These are phyloP conservation scores for Seriola rivoliana DNA, from an alignment of 2,113 vertebrate genomes.

Conservation along the genomic window DNA sequence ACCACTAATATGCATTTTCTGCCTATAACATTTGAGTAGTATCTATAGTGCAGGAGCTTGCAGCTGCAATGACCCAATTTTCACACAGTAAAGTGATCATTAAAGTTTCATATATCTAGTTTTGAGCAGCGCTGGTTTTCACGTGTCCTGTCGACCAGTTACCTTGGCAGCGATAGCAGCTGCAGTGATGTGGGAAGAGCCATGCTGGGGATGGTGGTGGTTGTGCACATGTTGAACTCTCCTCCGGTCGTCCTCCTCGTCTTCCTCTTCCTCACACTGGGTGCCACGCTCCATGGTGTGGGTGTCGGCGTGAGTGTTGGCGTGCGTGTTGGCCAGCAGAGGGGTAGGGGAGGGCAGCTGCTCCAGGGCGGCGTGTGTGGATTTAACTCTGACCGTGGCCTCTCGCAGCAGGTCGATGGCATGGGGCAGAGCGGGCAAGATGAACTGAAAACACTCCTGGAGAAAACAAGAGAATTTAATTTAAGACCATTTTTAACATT, in stretches of 20 bases:
- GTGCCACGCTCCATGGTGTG: constrained; percentile 98
- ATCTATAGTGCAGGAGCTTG: constrained; percentile 25
- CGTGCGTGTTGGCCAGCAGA: constrained; percentile 85
- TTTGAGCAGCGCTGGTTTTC: constrained; percentile 11
- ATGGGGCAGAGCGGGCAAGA: constrained; percentile 98
- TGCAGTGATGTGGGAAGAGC: constrained; percentile 97
- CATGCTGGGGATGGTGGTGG: constrained; percentile 89
- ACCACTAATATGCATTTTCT: background rate
- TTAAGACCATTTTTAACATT: background rate
- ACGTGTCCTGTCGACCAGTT: constrained; percentile 42
- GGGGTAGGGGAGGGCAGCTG: constrained; percentile 95
- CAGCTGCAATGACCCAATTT: constrained; percentile 59
- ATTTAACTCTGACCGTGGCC: constrained; percentile 94
- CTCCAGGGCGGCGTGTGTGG: constrained; percentile 95
- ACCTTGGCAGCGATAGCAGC: constrained; percentile 98
- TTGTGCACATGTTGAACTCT: constrained; percentile 85
- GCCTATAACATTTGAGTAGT: constrained; percentile 14
- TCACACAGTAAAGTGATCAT: constrained; percentile 42
- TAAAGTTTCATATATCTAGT: constrained; percentile 56
- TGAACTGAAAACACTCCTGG: constrained; percentile 99
- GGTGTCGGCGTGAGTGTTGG: constrained; percentile 89
- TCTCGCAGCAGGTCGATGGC: constrained; percentile 98
- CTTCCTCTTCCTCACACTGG: constrained; percentile 97
- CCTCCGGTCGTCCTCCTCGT: constrained; percentile 70
- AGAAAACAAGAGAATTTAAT: constrained; percentile 12